Evolutionary conservation across 92 coral and sea anemone genomes (phyloP), one percentile per base, ranked within the genome.

Genomic region (Umimayanthus chanpuru): DNA sequence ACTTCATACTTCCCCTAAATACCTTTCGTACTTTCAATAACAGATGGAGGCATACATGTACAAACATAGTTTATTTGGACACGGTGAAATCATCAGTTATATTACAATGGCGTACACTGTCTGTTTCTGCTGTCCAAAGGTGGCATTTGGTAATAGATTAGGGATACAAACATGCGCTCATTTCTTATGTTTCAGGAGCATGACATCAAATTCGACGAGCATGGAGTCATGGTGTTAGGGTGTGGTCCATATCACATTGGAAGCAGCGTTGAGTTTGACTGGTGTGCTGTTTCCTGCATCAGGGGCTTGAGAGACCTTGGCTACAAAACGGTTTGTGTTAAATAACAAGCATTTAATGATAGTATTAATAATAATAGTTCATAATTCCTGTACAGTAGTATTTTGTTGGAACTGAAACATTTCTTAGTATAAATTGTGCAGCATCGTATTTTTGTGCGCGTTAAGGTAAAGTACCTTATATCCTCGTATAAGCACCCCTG

Each of bases 231-330:
- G 98, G 99, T 97, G 72, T 91, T 97, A 4, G 99, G 99, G 79
- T 97, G 99, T 90, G 99, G 99, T 10, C 99, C 99, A 1, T 97
- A 97, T 76, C 99, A 97, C 86, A 97, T 97, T 82, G 99, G 99
- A 43, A 97, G 99, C 93, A 97, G 99, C 90, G 99, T 97, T 20
- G 99, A 97, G 81, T 97, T 97, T 88, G 99, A 97, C 82, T 97
- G 99, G 99, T 97, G 99, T 77, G 99, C 99, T 23, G 99, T 97
- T 71, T 97, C 99, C 28, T 96, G 98, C 76, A 97, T 97, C 86
- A 90, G 99, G 30, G 94, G 98, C 10, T 81, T 97, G 80, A 91
- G 99, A 67, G 91, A 90, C 29, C 92, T 97, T 10, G 99, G 97
- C 15, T 81, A 89, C 67, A 97, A 97, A 6, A 97, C 99, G 84